These are phyloP conservation scores for Macropus fuliginosus DNA, from an alignment of 2,797 vertebrate species.

Conservation along the genomic window DNA sequence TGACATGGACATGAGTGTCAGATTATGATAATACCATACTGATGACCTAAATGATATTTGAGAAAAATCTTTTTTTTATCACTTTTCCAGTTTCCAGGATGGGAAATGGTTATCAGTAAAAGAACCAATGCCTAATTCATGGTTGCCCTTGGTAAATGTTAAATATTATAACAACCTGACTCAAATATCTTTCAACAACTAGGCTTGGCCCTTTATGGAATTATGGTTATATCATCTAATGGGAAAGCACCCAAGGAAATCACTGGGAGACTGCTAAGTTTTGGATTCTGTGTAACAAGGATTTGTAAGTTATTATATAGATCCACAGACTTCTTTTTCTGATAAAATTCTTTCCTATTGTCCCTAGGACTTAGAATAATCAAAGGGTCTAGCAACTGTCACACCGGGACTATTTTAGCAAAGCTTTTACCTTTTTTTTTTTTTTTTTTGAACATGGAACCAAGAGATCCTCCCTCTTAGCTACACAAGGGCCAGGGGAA, in stretches of 20 bases:
- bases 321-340: constrained; percentile 5
- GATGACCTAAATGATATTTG: not conserved
- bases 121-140: not conserved
- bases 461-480: not conserved
- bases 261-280: not conserved
- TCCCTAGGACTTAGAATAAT: not conserved
- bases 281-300: constrained; percentile 6
- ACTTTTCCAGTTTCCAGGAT: not conserved
- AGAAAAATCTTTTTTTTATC: not conserved
- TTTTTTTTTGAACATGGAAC: not conserved
- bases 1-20: not conserved
- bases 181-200: constrained; percentile 23
- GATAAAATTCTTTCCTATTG: not conserved
- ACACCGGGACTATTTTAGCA: constrained; percentile 16
- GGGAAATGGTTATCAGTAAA: constrained; percentile 20
- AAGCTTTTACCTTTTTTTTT: not conserved
- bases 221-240: constrained; percentile 29
- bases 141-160: not conserved
- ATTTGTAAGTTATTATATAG: constrained; percentile 27
- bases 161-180: not conserved
- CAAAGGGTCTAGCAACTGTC: not conserved
- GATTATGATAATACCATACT: not conserved
- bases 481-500: not conserved
- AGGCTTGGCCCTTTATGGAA: not conserved
- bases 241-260: constrained; percentile 3